Percentiles rank a stretch among this genome's conserved stretches.
Conservation (phyloP, 2,113 vertebrate genomes). For the Poicephalus meyeri region DNA sequence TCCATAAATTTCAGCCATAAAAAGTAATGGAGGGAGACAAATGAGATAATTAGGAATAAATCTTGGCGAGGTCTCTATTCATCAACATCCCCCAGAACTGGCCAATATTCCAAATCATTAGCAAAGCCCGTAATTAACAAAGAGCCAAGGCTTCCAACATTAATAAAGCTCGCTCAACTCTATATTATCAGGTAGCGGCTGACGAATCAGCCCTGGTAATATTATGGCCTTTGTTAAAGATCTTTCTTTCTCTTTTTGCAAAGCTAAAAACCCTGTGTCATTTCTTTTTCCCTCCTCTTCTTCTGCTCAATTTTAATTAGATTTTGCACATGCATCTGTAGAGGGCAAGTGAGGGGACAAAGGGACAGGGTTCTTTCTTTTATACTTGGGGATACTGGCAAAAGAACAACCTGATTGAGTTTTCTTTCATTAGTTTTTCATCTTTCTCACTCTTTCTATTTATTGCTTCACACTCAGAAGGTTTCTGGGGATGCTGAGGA, state of each 20-base stretch:
- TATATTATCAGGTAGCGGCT: conserved; percentile 91
- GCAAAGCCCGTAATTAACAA: conserved; percentile 93
- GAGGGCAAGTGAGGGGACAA: conserved; percentile 56
- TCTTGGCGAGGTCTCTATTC: conserved; percentile 95
- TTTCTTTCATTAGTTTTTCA: too few relatives aligned
- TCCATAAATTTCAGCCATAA: conserved; percentile 99
- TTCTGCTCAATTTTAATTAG: conserved; percentile 69
- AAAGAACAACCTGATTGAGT: neutral
- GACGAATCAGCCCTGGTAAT: conserved; percentile 88
- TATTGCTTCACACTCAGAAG: neutral
- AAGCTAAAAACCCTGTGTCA: conserved; percentile 82
- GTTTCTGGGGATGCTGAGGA: neutral
- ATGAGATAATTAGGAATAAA: conserved; percentile 99
- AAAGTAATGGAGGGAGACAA: conserved; percentile 99
- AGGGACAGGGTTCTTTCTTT: neutral
- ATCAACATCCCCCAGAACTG: conserved; percentile 93
- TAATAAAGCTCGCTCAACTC: conserved; percentile 91
- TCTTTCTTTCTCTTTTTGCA: conserved; percentile 71
- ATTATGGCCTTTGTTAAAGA: conserved; percentile 92
- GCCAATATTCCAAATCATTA: conserved; percentile 99
- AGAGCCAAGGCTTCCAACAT: conserved; percentile 89
- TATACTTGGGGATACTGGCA: neutral
- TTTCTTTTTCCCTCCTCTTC: neutral
- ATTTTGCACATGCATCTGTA: conserved; percentile 47
- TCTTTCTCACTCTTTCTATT: neutral